phyloP scores from a whole-genome alignment of 2,797 vertebrate genomes.

The Aplochiton taeniatus region DNA sequence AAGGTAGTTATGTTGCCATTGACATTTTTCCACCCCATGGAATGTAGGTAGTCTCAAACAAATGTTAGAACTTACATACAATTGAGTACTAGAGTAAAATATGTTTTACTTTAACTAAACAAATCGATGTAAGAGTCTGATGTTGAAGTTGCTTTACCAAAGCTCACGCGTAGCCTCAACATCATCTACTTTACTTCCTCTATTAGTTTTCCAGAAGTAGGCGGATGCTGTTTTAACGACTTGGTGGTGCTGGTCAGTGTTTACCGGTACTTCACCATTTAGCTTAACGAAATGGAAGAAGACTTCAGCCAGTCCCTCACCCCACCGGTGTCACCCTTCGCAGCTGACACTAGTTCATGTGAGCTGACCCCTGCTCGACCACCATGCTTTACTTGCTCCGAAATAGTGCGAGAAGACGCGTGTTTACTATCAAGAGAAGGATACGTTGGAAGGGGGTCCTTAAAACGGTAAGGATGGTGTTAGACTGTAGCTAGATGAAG shows the following conservation, averaged over 20 bases:
- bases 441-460: constrained; percentile 82
- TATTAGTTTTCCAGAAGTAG: too few relatives aligned
- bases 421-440: constrained; percentile 78
- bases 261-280: neutral
- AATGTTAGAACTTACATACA: too few relatives aligned
- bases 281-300: constrained; percentile 76
- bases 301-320: constrained; percentile 77
- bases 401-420: constrained; percentile 71
- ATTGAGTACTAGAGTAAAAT: too few relatives aligned
- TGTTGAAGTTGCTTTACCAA: too few relatives aligned
- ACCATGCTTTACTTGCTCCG: constrained; percentile 84
- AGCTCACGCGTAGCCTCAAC: too few relatives aligned
- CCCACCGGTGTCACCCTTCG: constrained; percentile 77
- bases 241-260: neutral
- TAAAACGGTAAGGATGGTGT: constrained; percentile 82
- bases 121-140: too few relatives aligned
- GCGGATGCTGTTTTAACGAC: too few relatives aligned
- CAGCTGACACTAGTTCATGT: constrained; percentile 76
- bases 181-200: too few relatives aligned
- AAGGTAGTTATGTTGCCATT: too few relatives aligned
- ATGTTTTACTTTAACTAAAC: too few relatives aligned
- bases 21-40: too few relatives aligned
- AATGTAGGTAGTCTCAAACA: too few relatives aligned
- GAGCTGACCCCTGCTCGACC: constrained; percentile 67
- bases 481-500: neutral